These are phyloP conservation scores for Caretta caretta DNA, from an alignment of 2,113 vertebrate species.

Conservation along the genomic window DNA sequence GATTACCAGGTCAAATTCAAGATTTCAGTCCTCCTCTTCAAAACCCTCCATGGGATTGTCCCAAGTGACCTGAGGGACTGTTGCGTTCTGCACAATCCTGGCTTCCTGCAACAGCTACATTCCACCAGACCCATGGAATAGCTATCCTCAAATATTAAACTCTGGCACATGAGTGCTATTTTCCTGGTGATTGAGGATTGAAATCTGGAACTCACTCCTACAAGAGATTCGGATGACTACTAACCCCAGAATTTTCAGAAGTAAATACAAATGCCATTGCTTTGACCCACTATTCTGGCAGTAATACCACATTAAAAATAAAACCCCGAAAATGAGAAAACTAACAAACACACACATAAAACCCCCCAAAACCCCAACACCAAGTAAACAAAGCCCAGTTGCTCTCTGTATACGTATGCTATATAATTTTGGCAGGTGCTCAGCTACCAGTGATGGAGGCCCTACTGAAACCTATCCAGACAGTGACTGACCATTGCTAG, in stretches of 20 bases:
- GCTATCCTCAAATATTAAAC: background rate
- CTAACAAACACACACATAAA: background rate
- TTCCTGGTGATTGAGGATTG: background rate
- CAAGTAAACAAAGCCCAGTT: background rate
- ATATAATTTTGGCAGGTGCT: background rate
- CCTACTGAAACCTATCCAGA: background rate
- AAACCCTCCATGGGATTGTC: background rate
- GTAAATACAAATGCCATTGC: background rate
- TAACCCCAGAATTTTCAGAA: background rate
- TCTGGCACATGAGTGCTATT: background rate
- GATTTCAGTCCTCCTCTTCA: background rate
- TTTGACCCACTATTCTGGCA: background rate
- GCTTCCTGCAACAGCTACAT: background rate
- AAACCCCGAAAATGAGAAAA: background rate
- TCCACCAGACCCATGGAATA: background rate
- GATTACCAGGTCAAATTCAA: background rate
- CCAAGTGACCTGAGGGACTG: background rate
- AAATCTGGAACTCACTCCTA: background rate
- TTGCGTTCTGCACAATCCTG: background rate
- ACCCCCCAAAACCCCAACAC: background rate
- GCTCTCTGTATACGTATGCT: background rate
- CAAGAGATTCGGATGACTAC: background rate
- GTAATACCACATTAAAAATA: background rate
- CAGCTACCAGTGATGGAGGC: background rate
- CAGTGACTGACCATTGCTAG: background rate